These are phyloP conservation scores for Seira sanloemensis DNA, from an alignment of 2,888 invertebrate species.

Conservation along the genomic window DNA sequence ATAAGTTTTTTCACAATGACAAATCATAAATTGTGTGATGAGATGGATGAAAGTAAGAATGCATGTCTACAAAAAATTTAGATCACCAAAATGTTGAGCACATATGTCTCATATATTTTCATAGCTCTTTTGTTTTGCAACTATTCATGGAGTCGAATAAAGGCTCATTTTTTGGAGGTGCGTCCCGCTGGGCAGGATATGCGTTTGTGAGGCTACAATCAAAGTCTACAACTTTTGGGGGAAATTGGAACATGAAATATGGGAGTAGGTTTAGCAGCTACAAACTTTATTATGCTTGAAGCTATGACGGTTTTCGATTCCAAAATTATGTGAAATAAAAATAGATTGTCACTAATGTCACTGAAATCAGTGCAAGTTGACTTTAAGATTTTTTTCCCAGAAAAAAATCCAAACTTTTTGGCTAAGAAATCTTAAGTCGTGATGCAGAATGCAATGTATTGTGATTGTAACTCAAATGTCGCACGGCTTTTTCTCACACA, in stretches of 20 bases:
- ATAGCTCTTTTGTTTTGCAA: neutral
- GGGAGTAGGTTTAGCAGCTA: too few relatives aligned
- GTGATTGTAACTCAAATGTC: conserved; percentile 8
- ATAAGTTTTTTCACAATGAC: neutral
- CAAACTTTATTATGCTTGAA: too few relatives aligned
- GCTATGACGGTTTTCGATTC: too few relatives aligned
- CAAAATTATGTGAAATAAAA: neutral
- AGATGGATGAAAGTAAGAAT: neutral
- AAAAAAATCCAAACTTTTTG: too few relatives aligned
- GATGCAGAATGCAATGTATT: too few relatives aligned
- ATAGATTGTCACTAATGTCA: neutral
- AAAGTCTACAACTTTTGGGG: neutral
- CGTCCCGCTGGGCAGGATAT: neutral
- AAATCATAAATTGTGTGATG: neutral
- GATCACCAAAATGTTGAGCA: neutral
- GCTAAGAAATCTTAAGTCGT: too few relatives aligned
- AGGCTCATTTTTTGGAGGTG: neutral
- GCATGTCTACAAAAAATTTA: neutral
- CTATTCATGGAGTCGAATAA: neutral
- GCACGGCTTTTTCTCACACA: neutral
- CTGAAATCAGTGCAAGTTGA: neutral
- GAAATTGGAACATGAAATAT: neutral
- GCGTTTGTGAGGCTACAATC: neutral
- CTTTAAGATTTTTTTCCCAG: too few relatives aligned
- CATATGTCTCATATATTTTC: neutral